phyloP scores from a whole-genome alignment of 2,888 invertebrate species.

The Agrenia bidenticulata region DNA sequence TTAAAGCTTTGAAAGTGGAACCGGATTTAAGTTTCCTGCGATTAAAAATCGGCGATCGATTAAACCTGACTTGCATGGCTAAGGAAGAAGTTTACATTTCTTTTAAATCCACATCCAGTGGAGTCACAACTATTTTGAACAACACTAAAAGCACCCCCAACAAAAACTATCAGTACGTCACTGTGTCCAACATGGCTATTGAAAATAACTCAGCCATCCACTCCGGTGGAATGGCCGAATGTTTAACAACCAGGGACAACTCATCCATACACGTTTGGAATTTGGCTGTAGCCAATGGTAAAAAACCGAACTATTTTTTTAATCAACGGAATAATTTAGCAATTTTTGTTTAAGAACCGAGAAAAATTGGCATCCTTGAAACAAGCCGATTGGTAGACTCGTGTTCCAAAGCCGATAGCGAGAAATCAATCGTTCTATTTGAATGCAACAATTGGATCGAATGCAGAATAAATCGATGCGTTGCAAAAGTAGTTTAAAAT shows the following conservation, averaged over 20 bases:
- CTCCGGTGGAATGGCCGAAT: background rate
- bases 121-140: too few relatives aligned
- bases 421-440: background rate
- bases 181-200: too few relatives aligned
- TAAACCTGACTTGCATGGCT: constrained; percentile 1
- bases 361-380: background rate
- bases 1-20: background rate
- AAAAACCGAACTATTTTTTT: background rate
- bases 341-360: background rate
- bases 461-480: constrained; percentile 8
- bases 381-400: background rate
- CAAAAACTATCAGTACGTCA: too few relatives aligned
- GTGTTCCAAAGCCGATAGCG: background rate
- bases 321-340: background rate
- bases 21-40: background rate
- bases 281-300: background rate
- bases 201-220: too few relatives aligned
- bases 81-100: background rate
- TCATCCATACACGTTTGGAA: background rate
- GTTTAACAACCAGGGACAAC: background rate
- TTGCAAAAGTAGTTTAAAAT: background rate
- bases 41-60: background rate
- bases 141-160: background rate
- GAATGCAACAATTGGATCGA: constrained; percentile 12
- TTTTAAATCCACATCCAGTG: too few relatives aligned